A percentile compares a stretch with the other conserved stretches of the same genome.
Conservation (phyloP, 2,113 vertebrate species). For the Otis tarda region DNA sequence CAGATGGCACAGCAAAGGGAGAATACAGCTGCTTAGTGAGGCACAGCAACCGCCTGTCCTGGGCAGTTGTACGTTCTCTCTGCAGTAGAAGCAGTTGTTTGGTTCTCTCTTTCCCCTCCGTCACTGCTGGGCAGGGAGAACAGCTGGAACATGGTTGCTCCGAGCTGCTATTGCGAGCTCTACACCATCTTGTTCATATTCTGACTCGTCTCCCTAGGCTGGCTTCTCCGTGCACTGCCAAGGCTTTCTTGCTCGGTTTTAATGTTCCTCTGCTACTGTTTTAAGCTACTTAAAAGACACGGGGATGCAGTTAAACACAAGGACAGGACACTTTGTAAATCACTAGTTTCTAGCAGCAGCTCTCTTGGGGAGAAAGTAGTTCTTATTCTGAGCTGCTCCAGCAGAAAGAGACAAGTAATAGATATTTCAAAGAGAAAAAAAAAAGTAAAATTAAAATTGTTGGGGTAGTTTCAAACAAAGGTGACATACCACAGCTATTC, state of each 20-base stretch:
- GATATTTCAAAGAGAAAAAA: background rate
- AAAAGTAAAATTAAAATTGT: too few species aligned
- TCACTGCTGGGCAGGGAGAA: background rate
- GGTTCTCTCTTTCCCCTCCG: background rate
- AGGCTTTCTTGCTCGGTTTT: background rate
- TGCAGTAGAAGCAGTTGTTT: background rate
- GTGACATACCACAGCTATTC: background rate
- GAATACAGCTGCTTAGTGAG: background rate
- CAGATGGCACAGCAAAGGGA: background rate
- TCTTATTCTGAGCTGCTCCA: background rate
- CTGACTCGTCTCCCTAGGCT: fast-evolving
- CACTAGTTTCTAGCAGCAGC: background rate
- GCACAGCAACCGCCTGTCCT: too few species aligned
- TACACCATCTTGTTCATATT: background rate
- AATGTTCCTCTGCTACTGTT: background rate
- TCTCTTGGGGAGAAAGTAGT: background rate
- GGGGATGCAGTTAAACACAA: background rate
- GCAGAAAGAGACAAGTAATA: background rate
- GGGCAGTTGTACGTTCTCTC: too few species aligned
- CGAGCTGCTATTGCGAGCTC: fast-evolving
- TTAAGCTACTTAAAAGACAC: background rate
- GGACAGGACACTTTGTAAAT: background rate
- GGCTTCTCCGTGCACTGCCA: background rate
- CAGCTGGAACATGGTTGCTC: background rate
- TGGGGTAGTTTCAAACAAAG: background rate